These are phyloP conservation scores for Atethmia centrago DNA, from an alignment of 2,888 invertebrate species.

Conservation along the genomic window DNA sequence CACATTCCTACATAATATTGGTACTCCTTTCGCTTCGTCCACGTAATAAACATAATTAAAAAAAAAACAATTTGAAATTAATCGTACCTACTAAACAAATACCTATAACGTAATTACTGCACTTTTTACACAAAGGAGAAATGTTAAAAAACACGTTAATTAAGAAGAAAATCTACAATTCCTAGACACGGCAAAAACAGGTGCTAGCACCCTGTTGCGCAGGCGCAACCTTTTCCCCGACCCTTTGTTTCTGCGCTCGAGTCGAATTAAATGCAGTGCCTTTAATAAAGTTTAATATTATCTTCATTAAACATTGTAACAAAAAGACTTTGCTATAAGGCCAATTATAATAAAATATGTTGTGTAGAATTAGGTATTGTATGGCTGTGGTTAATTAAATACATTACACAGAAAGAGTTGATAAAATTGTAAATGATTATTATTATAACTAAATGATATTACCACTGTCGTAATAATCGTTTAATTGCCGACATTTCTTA, in stretches of 20 bases:
- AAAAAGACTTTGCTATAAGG: too few relatives aligned
- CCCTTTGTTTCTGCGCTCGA: slow-evolving; percentile 70
- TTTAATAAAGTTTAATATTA: slow-evolving; percentile 15
- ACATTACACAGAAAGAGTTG: too few relatives aligned
- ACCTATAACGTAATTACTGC: neutral
- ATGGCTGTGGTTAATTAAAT: neutral
- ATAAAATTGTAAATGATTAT: neutral
- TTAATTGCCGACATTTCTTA: neutral
- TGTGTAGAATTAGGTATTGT: neutral
- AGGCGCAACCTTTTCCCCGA: slow-evolving; percentile 74
- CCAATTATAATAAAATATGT: slow-evolving; percentile 6
- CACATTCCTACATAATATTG: neutral
- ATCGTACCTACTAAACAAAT: neutral
- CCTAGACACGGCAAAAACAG: slow-evolving; percentile 65
- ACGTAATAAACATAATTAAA: neutral
- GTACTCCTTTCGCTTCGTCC: too few relatives aligned
- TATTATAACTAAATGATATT: neutral
- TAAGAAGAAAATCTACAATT: slow-evolving; percentile 1
- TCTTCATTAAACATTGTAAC: neutral
- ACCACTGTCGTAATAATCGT: neutral
- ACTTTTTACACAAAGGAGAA: slow-evolving; percentile 8
- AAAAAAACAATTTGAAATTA: neutral
- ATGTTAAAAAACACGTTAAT: neutral
- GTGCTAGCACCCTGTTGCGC: slow-evolving; percentile 68
- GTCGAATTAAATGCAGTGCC: slow-evolving; percentile 12